These are phyloP conservation scores for Chlorocebus sabaeus DNA, from an alignment of 2,113 vertebrate species.

Conservation along the genomic window DNA sequence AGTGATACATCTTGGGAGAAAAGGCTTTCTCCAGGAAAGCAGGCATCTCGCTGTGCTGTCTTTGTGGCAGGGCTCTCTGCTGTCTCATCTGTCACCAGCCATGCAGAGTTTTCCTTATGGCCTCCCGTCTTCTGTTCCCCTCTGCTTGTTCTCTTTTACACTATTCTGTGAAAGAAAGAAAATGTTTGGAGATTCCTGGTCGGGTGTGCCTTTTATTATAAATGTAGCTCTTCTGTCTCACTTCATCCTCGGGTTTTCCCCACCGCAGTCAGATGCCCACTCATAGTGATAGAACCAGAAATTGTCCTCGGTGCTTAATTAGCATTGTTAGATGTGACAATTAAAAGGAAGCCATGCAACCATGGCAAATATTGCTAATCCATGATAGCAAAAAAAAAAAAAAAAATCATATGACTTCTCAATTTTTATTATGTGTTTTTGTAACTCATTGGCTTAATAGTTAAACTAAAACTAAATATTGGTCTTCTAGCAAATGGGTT, in stretches of 20 bases:
- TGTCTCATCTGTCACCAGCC: neutral
- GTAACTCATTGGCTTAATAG: conserved; percentile 28
- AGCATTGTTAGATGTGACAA: conserved; percentile 56
- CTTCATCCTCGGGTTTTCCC: neutral
- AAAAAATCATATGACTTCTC: conserved; percentile 11
- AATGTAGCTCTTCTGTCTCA: neutral
- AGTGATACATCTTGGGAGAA: neutral
- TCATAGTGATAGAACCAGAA: neutral
- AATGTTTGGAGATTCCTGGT: neutral
- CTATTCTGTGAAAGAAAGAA: conserved; percentile 9
- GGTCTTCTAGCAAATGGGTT: conserved; percentile 35
- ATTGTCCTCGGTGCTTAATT: conserved; percentile 28
- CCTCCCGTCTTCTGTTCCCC: neutral
- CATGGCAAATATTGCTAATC: conserved; percentile 56
- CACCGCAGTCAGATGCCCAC: rapidly evolving
- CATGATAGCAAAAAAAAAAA: neutral
- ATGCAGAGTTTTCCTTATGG: neutral
- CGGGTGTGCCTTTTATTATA: neutral
- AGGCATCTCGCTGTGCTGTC: neutral
- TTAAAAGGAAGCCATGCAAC: conserved; percentile 71
- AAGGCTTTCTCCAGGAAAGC: neutral
- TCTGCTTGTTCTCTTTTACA: neutral
- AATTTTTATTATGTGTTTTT: conserved; percentile 54
- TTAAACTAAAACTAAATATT: neutral
- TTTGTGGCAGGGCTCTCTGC: neutral